These are phyloP conservation scores for Porites australiensis DNA, from an alignment of 64 coral and sea anemone genomes.

Conservation along the genomic window DNA sequence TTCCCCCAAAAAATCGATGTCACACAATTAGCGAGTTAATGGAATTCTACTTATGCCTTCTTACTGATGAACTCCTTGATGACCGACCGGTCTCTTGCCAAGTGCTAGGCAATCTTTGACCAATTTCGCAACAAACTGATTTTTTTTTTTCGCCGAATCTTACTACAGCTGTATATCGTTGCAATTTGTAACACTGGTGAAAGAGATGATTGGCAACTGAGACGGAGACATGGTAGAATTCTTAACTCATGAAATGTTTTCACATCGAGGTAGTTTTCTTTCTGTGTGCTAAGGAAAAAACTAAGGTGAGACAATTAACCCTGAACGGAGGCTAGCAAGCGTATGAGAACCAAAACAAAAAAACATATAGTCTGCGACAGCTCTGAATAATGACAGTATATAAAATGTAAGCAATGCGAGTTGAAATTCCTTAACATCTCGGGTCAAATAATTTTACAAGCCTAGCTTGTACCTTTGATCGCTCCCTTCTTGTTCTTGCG, in stretches of 20 bases:
- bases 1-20: constrained; percentile 22
- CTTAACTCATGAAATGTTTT: neutral
- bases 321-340: neutral
- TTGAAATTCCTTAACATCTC: constrained; percentile 48
- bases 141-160: neutral
- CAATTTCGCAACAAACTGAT: constrained; percentile 11
- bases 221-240: neutral
- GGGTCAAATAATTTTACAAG: neutral
- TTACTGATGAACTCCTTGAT: constrained; percentile 21
- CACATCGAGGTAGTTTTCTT: neutral
- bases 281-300: neutral
- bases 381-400: neutral
- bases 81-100: constrained; percentile 2
- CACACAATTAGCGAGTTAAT: constrained; percentile 40
- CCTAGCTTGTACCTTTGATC: constrained; percentile 74
- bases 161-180: neutral
- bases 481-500: constrained; percentile 89
- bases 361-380: neutral
- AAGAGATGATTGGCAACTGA: neutral
- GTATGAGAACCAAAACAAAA: neutral
- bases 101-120: constrained; percentile 7
- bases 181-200: neutral
- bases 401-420: constrained; percentile 22
- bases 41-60: constrained; percentile 35
- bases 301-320: neutral